These are phyloP conservation scores for Drosophila atroscutellata DNA, from an alignment of 2,888 invertebrate genomes.

Conservation along the genomic window DNA sequence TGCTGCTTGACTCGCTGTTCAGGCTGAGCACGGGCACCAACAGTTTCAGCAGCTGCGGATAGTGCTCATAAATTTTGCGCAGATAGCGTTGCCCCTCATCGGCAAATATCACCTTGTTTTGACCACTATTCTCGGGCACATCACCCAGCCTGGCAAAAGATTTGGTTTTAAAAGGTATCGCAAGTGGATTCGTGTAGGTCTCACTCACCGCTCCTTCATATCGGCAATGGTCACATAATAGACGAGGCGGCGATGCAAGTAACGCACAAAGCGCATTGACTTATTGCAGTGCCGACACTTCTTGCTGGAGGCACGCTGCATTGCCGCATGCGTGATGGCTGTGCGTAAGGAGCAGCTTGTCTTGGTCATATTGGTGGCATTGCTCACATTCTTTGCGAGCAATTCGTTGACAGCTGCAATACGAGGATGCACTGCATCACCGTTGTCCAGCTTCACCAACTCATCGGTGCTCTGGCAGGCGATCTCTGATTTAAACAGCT, in stretches of 20 bases:
- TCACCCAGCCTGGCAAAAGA: conserved; percentile 50
- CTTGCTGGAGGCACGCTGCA: conserved; percentile 69
- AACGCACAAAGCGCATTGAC: conserved; percentile 76
- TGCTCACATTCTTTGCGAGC: conserved; percentile 57
- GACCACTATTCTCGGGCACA: conserved; percentile 56
- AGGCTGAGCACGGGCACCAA: conserved; percentile 88
- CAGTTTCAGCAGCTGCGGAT: conserved; percentile 89
- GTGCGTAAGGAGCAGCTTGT: conserved; percentile 81
- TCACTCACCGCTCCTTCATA: conserved; percentile 71
- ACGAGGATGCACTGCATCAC: conserved; percentile 84
- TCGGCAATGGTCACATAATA: conserved; percentile 79
- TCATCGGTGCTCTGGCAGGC: conserved; percentile 76
- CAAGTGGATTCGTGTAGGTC: not conserved
- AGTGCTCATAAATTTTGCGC: conserved; percentile 89
- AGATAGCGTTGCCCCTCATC: conserved; percentile 89
- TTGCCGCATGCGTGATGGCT: conserved; percentile 77
- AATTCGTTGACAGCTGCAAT: conserved; percentile 86
- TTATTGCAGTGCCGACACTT: conserved; percentile 82
- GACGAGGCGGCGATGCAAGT: conserved; percentile 80
- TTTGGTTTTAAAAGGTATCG: not conserved
- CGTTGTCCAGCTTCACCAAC: conserved; percentile 77
- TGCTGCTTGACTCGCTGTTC: conserved; percentile 80
- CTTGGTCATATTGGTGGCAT: conserved; percentile 73
- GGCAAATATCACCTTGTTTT: conserved; percentile 87
- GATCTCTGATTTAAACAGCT: conserved; percentile 84